Percentiles rank a stretch among this genome's conserved stretches.
Conservation (phyloP, 2,888 invertebrate species). For the Erebia epiphron region DNA sequence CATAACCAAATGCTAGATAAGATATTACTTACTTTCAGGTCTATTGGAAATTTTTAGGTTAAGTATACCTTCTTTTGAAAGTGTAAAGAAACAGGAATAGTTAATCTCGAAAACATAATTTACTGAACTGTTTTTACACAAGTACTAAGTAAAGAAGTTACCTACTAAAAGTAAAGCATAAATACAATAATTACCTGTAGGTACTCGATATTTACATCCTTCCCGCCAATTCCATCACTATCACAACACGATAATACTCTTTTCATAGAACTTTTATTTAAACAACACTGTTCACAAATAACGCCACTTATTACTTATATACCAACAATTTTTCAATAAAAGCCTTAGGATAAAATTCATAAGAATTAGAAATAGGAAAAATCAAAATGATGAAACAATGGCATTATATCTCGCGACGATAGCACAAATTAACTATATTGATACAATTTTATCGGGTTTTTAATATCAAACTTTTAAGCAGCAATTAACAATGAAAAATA, state of each 20-base stretch:
- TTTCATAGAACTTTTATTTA: neutral
- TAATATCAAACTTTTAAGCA: neutral
- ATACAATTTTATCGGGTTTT: neutral
- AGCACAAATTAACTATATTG: neutral
- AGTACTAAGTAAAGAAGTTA: neutral
- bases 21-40: too few relatives aligned
- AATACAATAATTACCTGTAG: slow-evolving; percentile 23
- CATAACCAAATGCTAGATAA: too few relatives aligned
- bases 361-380: neutral
- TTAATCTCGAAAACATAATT: too few relatives aligned
- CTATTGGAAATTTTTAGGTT: too few relatives aligned
- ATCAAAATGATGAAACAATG: neutral
- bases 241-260: slow-evolving; percentile 1
- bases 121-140: too few relatives aligned
- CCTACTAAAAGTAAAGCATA: neutral
- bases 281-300: neutral
- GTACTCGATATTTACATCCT: slow-evolving; percentile 21
- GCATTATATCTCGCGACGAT: neutral
- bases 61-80: too few relatives aligned
- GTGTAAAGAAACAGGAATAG: too few relatives aligned
- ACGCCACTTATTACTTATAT: neutral
- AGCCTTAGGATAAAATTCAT: neutral
- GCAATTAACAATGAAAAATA: neutral
- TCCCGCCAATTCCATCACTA: slow-evolving; percentile 32
- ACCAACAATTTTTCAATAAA: neutral